Evolutionary conservation across 2,797 vertebrate species (phyloP).

Genomic region (Poecilia velifera): DNA sequence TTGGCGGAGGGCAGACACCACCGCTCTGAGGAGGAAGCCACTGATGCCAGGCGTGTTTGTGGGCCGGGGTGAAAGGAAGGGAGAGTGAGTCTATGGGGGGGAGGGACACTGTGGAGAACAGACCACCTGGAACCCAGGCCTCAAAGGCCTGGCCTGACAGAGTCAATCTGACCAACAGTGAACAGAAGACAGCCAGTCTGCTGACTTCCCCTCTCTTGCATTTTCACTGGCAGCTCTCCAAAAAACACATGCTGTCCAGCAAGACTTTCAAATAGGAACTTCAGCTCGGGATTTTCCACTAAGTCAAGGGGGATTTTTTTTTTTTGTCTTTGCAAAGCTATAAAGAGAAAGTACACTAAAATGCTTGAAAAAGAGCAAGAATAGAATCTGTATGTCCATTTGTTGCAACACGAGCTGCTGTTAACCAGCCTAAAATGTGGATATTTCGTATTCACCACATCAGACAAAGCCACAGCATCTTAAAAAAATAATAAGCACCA

Average conservation of each 20-base stretch:
- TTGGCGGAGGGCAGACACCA: conserved; percentile 65
- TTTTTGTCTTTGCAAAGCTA: conserved; percentile 19
- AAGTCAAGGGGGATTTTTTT: conserved; percentile 54
- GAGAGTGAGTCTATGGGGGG: not conserved
- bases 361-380: conserved; percentile 34
- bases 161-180: conserved; percentile 72
- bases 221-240: conserved; percentile 79
- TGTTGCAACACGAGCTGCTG: conserved; percentile 6
- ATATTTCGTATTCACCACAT: not conserved
- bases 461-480: not conserved
- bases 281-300: conserved; percentile 79
- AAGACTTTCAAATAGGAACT: conserved; percentile 69
- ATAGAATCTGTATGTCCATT: not conserved
- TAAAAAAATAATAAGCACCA: not conserved
- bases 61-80: conserved; percentile 38
- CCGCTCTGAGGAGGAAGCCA: conserved; percentile 49
- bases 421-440: not conserved
- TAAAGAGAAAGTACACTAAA: conserved; percentile 61
- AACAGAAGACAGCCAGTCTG: conserved; percentile 78
- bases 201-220: conserved; percentile 73
- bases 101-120: conserved; percentile 31
- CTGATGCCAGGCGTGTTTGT: conserved; percentile 61
- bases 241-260: conserved; percentile 68
- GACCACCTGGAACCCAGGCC: conserved; percentile 77
- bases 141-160: conserved; percentile 72